phyloP scores from a whole-genome alignment of 2,797 vertebrate genomes.

The Acropternis orthonyx region DNA sequence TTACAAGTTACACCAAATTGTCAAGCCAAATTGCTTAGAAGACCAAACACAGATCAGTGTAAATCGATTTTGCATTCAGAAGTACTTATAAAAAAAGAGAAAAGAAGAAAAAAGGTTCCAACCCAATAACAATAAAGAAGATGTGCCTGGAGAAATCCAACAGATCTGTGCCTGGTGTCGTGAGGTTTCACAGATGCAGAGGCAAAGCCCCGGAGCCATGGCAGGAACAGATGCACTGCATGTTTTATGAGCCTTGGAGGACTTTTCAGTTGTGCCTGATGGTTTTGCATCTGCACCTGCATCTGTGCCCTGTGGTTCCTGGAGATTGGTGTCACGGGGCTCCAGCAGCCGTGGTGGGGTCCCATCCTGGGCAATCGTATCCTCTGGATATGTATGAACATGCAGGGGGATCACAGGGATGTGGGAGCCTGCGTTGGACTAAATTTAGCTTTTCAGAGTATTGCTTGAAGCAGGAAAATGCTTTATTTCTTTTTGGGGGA shows the following conservation, averaged over 20 bases:
- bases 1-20: not conserved
- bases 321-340: not conserved
- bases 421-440: not conserved
- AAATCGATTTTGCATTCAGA: not conserved
- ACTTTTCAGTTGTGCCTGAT: not conserved
- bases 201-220: not conserved
- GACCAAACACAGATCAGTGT: not conserved
- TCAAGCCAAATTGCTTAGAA: not conserved
- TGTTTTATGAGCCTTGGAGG: constrained; percentile 36
- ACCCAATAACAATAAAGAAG: not conserved
- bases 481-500: not conserved
- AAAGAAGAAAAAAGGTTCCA: not conserved
- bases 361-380: not conserved
- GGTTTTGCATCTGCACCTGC: constrained; percentile 45
- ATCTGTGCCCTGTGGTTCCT: not conserved
- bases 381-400: not conserved
- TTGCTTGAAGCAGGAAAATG: not conserved
- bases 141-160: not conserved
- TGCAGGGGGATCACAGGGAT: not conserved
- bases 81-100: not conserved
- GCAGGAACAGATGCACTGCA: constrained; percentile 20
- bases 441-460: not conserved
- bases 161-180: not conserved
- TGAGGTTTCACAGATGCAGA: not conserved
- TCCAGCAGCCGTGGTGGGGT: not conserved